phyloP scores from a whole-genome alignment of 2,113 vertebrate genomes.

The Platysternon megacephalum region DNA sequence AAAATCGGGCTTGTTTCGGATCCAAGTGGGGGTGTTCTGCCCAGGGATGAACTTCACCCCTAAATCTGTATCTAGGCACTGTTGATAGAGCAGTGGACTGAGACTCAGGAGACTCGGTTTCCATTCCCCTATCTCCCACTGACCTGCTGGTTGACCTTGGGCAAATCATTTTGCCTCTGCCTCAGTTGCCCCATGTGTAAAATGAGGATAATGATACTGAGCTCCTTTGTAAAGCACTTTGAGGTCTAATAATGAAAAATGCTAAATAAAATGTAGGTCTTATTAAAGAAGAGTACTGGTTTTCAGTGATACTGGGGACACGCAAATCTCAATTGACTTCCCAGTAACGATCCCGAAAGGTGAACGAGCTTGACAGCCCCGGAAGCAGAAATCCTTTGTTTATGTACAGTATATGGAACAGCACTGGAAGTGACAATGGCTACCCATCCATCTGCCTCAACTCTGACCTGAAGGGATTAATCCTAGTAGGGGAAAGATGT shows the following conservation, averaged over 20 bases:
- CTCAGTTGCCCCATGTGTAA: not conserved
- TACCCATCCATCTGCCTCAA: not conserved
- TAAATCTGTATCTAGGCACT: rapidly evolving
- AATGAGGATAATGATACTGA: not conserved
- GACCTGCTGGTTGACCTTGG: not conserved
- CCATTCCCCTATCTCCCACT: not conserved
- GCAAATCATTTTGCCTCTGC: not conserved
- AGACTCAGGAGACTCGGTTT: not conserved
- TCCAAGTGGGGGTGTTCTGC: not conserved
- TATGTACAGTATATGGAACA: not conserved
- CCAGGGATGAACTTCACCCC: not conserved
- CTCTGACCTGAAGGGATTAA: not conserved
- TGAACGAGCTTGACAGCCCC: not conserved
- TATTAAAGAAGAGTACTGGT: not conserved
- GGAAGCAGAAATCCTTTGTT: not conserved
- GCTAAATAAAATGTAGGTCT: not conserved
- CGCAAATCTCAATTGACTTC: not conserved
- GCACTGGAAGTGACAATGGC: not conserved
- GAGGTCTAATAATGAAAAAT: not conserved
- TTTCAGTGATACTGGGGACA: not conserved
- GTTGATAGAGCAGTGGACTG: not conserved
- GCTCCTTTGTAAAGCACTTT: not conserved
- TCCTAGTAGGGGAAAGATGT: not conserved
- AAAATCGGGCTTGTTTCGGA: not conserved
- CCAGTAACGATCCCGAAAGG: not conserved